Evolutionary conservation across 2,797 vertebrate genomes (phyloP).

Genomic region (Gymnothorax javanicus): DNA sequence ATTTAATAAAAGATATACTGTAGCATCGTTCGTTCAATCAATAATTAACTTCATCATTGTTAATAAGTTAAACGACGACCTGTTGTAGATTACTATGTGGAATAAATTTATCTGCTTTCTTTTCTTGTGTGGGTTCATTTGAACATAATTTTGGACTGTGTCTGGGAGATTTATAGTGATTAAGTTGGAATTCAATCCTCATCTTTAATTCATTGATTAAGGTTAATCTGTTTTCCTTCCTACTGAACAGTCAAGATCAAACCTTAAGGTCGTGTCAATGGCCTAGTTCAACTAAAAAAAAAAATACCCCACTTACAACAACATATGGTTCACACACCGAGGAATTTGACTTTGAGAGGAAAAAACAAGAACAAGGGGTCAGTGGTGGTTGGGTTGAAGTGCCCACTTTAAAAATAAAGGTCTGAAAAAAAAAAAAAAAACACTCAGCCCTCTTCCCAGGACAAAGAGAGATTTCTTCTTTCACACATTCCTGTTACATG

Average conservation of each 20-base stretch:
- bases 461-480: conserved; percentile 23
- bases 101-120: too few species aligned
- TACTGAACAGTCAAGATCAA: neutral
- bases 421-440: neutral
- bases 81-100: neutral
- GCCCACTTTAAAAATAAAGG: neutral
- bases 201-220: neutral
- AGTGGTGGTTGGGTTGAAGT: neutral
- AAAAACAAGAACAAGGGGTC: neutral
- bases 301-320: neutral
- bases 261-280: neutral
- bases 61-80: neutral
- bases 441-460: neutral
- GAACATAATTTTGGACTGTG: neutral
- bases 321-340: neutral
- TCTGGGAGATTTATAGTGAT: neutral
- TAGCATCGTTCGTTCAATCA: neutral
- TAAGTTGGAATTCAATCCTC: neutral
- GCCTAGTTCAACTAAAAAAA: conserved; percentile 1
- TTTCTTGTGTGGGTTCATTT: too few species aligned
- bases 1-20: neutral
- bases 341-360: neutral
- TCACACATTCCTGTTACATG: conserved; percentile 17
- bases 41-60: neutral
- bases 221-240: neutral